Base-by-base conservation (phyloP, 1,140 invertebrate genomes). In the Drosophila oshimai region DNA sequence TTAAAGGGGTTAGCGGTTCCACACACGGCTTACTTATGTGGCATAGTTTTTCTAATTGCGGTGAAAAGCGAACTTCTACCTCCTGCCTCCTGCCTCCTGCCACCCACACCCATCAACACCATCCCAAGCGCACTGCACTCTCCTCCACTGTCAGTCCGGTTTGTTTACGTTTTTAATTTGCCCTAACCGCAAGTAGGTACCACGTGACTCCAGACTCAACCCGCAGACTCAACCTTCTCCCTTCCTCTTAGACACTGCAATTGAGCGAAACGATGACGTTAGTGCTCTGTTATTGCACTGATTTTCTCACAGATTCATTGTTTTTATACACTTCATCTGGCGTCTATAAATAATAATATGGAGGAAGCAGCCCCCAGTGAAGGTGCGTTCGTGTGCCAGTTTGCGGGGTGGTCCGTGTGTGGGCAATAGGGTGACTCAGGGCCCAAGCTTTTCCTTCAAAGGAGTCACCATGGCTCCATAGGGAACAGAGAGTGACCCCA, bases 151-250 rank as follows among this genome's bases (percentile, higher is more conserved):
- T 33, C 29, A 26, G 12, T 37, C 36, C 54, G 47, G 46, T 64
- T 84, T 86, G 75, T 86, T 84, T 80, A 84, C 65, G 61, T 80
- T 86, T 75, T 75, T 62, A 71, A 79, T 86, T 86, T 75, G 50
- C 46, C 45, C 47, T 28, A 60, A 55, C 64, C 80, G 55, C 74
- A 79, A 72, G 36, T 54, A 44, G 55, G 42, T 74, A 67, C 55
- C 80, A 75, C 60, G 70, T 86, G 74, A 84, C 61, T 60, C 60
- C 76, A 62, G 69, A 33, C 45, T 28, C 22, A 46, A 15, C 44
- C 26, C n/a, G 24, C 18, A n/a, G 26, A 49, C 17, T 28, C 24
- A 54, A 24, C 5, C 20, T 10, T 17, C 22, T 45, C 6, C 41
- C 36, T 15, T 7, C 15, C 57, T 18, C 12, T 7, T 22, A 55